phyloP scores from a whole-genome alignment of 2,888 invertebrate species.

The Proisotoma minuta region DNA sequence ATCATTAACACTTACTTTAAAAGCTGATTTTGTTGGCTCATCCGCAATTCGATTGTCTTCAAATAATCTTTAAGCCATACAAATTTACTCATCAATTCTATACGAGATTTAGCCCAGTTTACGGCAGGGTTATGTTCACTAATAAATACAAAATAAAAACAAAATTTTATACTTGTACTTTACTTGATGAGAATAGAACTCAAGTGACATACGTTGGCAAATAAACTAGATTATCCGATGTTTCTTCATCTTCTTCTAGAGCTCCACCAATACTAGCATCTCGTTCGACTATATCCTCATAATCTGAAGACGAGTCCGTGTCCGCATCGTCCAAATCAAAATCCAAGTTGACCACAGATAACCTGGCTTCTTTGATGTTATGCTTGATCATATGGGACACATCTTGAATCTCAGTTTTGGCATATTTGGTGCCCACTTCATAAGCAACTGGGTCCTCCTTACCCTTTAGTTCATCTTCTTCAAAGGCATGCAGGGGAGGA shows the following conservation, averaged over 20 bases:
- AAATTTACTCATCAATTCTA: background rate
- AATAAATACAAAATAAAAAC: no score
- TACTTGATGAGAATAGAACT: no score
- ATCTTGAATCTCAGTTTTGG: background rate
- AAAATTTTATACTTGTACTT: no score
- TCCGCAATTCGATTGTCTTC: background rate
- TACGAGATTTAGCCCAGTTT: background rate
- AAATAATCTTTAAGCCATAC: background rate
- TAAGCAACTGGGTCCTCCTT: background rate
- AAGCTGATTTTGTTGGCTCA: constrained; percentile 3
- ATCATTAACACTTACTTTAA: background rate
- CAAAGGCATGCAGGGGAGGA: background rate
- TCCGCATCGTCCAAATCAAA: constrained; percentile 1
- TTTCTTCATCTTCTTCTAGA: background rate
- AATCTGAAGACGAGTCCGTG: constrained; percentile 5
- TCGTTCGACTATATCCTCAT: constrained; percentile 6
- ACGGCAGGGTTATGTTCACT: constrained; percentile 4
- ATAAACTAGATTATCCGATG: background rate
- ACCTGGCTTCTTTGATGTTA: background rate
- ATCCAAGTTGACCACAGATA: background rate
- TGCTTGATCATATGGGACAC: background rate
- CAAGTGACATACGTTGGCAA: background rate
- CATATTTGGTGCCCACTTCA: background rate
- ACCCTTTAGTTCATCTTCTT: background rate
- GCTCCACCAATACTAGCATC: background rate